A percentile compares a stretch with the other conserved stretches of the same genome.
These are phyloP conservation scores for Panagrolaimus sp. DNA, from an alignment of 1,140 invertebrate species.

Conservation along the genomic window DNA sequence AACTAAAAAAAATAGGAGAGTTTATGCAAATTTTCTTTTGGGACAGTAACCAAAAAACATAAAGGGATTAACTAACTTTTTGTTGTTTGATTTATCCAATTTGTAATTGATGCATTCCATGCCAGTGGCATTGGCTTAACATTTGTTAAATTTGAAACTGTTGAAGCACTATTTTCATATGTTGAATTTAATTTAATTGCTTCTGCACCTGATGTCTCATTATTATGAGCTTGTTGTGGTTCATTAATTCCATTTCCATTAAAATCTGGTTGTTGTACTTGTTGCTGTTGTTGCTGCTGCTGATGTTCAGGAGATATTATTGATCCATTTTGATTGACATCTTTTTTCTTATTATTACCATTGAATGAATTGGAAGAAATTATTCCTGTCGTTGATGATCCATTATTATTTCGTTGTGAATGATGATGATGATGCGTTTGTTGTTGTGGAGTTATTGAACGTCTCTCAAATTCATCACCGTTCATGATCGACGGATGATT, in stretches of 20 bases:
- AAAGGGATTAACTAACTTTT: slow-evolving; percentile 1
- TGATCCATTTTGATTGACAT: slow-evolving; percentile 9
- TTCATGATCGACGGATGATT: slow-evolving; percentile 1
- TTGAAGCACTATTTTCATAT: slow-evolving; percentile 2
- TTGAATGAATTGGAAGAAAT: neutral
- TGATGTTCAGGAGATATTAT: no score
- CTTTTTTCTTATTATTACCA: slow-evolving; percentile 7
- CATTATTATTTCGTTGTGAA: neutral
- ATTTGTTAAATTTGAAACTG: slow-evolving; percentile 6
- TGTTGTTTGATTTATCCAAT: slow-evolving; percentile 11
- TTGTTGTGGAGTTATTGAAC: neutral
- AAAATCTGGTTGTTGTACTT: no score
- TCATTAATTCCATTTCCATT: neutral
- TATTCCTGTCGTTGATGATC: neutral
- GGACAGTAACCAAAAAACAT: no score
- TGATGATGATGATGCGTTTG: no score
- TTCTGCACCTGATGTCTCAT: neutral
- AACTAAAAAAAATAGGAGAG: slow-evolving; percentile 2
- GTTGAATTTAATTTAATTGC: neutral
- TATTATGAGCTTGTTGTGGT: neutral
- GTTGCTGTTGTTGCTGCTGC: no score
- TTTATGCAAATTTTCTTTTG: no score
- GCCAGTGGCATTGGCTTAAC: neutral
- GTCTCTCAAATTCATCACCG: neutral
- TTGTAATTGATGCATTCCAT: slow-evolving; percentile 8